Conservation (phyloP, 2,113 vertebrate species). For the Clupea harengus region DNA sequence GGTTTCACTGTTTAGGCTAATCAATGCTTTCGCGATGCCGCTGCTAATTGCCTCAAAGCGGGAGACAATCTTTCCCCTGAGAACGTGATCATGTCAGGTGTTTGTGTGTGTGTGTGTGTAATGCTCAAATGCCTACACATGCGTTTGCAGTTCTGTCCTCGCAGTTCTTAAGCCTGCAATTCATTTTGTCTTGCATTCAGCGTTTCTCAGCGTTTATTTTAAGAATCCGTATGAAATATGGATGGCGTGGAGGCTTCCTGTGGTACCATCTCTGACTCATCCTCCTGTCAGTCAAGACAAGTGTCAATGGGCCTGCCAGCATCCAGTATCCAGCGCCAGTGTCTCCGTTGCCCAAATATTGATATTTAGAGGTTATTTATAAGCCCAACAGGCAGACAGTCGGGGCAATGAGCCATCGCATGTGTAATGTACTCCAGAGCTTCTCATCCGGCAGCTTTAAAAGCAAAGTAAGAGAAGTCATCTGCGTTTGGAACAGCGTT, state of each 20-base stretch:
- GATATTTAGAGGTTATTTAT: neutral
- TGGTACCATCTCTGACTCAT: conserved; percentile 28
- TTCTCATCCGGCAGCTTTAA: neutral
- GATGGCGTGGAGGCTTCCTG: neutral
- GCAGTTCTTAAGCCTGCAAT: neutral
- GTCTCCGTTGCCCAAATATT: neutral
- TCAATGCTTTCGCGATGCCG: neutral
- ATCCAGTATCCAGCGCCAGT: neutral
- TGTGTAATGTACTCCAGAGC: neutral
- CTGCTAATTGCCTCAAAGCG: neutral
- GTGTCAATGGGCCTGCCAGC: neutral
- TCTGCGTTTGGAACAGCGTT: neutral
- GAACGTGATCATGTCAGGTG: neutral
- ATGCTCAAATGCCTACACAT: neutral
- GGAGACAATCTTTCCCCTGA: neutral
- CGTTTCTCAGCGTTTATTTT: neutral
- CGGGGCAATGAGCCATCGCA: neutral
- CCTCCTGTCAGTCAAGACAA: neutral
- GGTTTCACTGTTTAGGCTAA: neutral
- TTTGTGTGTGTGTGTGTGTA: too few species aligned
- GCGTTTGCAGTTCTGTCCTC: neutral
- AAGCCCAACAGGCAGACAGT: neutral
- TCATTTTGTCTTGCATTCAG: neutral
- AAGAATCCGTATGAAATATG: neutral
- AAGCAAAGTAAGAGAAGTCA: neutral